These are phyloP conservation scores for Phoebastria nigripes DNA, from an alignment of 2,797 vertebrate genomes.

Conservation along the genomic window DNA sequence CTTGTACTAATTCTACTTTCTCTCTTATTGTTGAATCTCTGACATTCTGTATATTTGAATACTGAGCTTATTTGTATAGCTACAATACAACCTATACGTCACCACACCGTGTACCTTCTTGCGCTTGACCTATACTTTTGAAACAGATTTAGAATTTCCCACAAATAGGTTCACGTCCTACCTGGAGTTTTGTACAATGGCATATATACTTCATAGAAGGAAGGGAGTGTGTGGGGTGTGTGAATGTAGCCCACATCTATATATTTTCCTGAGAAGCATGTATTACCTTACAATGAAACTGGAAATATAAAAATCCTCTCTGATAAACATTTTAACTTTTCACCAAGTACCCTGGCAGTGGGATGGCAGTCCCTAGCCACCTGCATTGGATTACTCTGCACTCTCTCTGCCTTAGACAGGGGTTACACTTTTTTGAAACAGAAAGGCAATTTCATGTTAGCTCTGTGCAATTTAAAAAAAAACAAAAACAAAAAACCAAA, in stretches of 20 bases:
- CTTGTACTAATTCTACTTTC: neutral
- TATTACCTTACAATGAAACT: neutral
- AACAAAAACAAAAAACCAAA: neutral
- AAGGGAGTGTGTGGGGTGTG: rapidly evolving
- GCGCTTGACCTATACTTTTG: neutral
- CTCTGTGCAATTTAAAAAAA: neutral
- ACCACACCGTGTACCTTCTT: neutral
- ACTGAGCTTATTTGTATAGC: neutral
- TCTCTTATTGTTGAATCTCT: neutral
- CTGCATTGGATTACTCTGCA: rapidly evolving
- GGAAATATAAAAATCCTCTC: neutral
- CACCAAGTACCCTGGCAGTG: neutral
- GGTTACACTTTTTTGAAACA: neutral
- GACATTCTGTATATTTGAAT: neutral
- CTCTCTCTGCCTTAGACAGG: neutral
- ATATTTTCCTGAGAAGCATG: neutral
- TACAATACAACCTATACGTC: rapidly evolving
- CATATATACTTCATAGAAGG: neutral
- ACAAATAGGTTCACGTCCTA: neutral
- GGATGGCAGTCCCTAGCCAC: neutral
- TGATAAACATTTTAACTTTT: neutral
- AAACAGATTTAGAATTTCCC: neutral
- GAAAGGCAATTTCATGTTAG: neutral
- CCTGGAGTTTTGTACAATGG: neutral
- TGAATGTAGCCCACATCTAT: neutral